These are phyloP conservation scores for Thamnophis elegans DNA, from an alignment of 2,797 vertebrate genomes.

Conservation along the genomic window DNA sequence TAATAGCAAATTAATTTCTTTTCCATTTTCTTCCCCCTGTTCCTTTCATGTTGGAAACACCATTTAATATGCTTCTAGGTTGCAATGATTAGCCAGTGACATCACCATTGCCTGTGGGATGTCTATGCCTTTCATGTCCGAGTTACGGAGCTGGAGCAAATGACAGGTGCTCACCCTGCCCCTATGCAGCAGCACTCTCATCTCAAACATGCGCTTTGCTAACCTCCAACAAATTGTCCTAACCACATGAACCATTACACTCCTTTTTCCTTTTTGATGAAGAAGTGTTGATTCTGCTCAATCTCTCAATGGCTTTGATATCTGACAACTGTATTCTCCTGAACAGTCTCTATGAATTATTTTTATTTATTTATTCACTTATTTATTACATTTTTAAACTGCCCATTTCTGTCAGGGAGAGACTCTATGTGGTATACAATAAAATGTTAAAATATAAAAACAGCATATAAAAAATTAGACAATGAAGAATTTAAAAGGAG, in stretches of 20 bases:
- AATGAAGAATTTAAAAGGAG: neutral
- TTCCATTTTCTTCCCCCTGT: conserved; percentile 28
- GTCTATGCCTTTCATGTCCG: neutral
- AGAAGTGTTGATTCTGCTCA: neutral
- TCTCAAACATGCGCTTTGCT: neutral
- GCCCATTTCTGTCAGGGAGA: neutral
- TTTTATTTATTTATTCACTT: neutral
- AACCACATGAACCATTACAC: neutral
- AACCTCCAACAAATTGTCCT: neutral
- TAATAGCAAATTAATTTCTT: conserved; percentile 47
- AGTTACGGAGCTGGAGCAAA: neutral
- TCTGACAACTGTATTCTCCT: neutral
- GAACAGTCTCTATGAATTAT: neutral
- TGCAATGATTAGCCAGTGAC: neutral
- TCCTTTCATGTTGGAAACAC: neutral
- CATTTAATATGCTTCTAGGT: neutral
- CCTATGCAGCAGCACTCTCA: neutral
- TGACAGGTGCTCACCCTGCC: neutral
- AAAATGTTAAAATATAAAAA: neutral
- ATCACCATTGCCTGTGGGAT: neutral
- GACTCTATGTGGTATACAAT: neutral
- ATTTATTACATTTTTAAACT: neutral
- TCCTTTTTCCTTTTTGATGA: neutral
- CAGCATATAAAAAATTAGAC: neutral
- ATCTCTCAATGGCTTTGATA: neutral